Base-by-base conservation (phyloP, 1,140 invertebrate species). In the Ctenoplectra terminalis region DNA sequence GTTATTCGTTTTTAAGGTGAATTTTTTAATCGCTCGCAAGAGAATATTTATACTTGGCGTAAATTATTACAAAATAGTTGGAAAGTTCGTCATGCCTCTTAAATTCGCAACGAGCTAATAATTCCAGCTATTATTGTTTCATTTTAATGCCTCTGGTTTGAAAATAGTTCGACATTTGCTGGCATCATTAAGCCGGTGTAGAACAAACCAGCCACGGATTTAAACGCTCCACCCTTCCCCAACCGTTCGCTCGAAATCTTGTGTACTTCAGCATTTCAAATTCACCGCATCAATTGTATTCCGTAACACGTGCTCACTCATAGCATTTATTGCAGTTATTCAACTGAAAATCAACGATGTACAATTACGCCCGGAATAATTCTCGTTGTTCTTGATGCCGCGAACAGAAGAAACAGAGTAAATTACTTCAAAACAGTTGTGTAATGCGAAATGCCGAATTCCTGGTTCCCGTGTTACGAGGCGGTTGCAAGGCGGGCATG, bases 371-470 rank as follows among this genome's bases (percentile, higher is more conserved):
- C 46, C 23, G 11, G 17, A 61, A 75, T 64, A 63, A 75, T 64
- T 63, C 43, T 23, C 58, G 72, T 26, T 63, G 60, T 75, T 75
- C 58, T 64, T 63, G 58, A 31, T n/a, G 23, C 4, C 26, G 72
- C 8, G 37, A 46, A 7, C 0, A 29, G 40, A 6, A 2, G 23
- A 48, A 40, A 52, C n/a, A 43, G 43, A 46, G 60, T 75, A 64
- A 63, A 50, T 63, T 74, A 74, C 43, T 50, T 7, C 13, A 50
- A 63, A 64, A 75, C 58, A 64, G 72, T 37, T 37, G 40, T 23
- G 26, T 13, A 31, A 43, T 37, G 31, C 43, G 58, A 23, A 50
- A 64, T 46, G 52, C 75, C 66, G 23, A 78, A 78, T 60, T 78
- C 31, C 8, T 40, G 23, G 11, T 1, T 31, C 34, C 1, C 11